phyloP scores from a whole-genome alignment of 2,797 vertebrate genomes.

The Acomys russatus region DNA sequence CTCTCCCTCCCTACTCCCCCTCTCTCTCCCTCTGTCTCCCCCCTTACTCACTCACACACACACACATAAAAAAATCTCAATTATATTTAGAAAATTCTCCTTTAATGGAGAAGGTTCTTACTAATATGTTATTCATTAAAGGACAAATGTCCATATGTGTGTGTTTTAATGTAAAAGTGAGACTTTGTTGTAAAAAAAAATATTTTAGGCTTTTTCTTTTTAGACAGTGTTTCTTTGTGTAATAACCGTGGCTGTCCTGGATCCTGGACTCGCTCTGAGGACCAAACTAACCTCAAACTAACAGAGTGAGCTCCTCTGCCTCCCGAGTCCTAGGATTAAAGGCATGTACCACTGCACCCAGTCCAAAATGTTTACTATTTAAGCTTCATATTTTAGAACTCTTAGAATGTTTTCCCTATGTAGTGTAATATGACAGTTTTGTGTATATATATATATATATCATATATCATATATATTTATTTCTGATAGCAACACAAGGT shows the following conservation, averaged over 20 bases:
- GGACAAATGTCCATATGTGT: slow-evolving; percentile 2
- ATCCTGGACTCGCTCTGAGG: no score
- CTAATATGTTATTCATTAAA: slow-evolving; percentile 11
- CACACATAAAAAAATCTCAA: not conserved
- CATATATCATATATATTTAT: slow-evolving; percentile 4
- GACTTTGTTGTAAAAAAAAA: not conserved
- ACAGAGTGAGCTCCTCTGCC: no score
- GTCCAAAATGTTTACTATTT: slow-evolving; percentile 53
- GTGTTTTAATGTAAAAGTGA: slow-evolving; percentile 10
- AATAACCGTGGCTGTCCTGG: no score
- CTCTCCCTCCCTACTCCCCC: not conserved
- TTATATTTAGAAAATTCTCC: slow-evolving; percentile 46
- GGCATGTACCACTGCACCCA: no score
- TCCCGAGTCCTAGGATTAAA: no score
- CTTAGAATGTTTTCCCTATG: slow-evolving; percentile 44
- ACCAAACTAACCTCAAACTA: no score
- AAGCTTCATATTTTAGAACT: slow-evolving; percentile 55
- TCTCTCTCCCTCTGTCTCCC: not conserved
- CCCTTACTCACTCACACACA: not conserved
- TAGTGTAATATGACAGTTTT: slow-evolving; percentile 55
- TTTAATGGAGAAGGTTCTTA: slow-evolving; percentile 44
- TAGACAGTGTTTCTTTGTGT: no score
- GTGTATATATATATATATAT: not conserved
- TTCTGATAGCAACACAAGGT: slow-evolving; percentile 54
- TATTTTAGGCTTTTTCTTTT: no score